Evolutionary conservation across 92 coral and sea anemone species (phyloP).

Genomic region (Scolanthus callimorphus): DNA sequence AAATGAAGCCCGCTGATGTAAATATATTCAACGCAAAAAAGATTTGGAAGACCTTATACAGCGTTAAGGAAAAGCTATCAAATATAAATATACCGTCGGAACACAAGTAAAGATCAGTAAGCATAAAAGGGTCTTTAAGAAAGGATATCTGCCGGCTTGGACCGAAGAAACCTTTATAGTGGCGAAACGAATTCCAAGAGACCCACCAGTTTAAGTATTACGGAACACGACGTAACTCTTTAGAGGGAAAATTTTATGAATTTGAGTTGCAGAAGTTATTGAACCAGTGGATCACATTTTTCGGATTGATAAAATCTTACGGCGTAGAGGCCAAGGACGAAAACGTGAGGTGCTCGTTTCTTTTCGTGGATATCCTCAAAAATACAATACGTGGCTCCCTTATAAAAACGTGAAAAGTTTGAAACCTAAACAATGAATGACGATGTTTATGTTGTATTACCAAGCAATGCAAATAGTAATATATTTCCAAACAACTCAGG

Average conservation of each 20-base stretch:
- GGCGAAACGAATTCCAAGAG: constrained; percentile 1
- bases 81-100: constrained; percentile 5
- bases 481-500: constrained; percentile 6
- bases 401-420: neutral
- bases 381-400: constrained; percentile 14
- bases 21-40: constrained; percentile 5
- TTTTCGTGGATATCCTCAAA: constrained; percentile 16
- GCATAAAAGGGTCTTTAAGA: constrained; percentile 6
- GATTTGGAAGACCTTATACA: constrained; percentile 16
- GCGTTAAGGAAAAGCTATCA: neutral
- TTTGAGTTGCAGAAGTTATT: constrained; percentile 13
- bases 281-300: constrained; percentile 8
- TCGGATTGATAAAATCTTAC: constrained; percentile 9
- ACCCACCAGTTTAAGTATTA: constrained; percentile 22
- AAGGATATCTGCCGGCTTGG: constrained; percentile 18
- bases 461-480: constrained; percentile 3
- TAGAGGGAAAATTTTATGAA: constrained; percentile 29
- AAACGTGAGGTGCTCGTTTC: constrained; percentile 7
- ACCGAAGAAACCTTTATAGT: constrained; percentile 24
- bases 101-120: constrained; percentile 19
- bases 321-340: neutral
- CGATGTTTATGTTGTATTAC: neutral
- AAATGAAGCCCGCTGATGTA: constrained; percentile 4
- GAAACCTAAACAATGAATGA: neutral
- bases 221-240: constrained; percentile 4